Base-by-base conservation (phyloP, 1,140 invertebrate species). In the Schlechtendalia chinensis region DNA sequence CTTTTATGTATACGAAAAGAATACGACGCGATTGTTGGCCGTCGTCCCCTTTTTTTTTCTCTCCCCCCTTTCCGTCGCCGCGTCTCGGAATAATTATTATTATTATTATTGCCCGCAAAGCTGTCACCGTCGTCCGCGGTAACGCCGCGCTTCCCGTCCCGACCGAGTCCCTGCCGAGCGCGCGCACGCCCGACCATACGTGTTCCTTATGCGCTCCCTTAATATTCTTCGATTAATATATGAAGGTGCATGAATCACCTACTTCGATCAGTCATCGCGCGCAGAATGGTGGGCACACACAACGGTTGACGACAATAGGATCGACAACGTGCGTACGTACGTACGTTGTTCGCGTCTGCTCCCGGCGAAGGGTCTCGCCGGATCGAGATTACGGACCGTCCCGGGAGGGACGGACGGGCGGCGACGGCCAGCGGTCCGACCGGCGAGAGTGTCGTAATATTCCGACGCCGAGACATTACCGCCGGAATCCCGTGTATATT, bases 141-240 rank as follows among this genome's bases (percentile, higher is more conserved):
- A 47, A 11, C 24, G 39, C 22, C 45, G 5, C 24, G 19, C 39
- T 16, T 11, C 5, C n/a, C n/a, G n/a, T n/a, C n/a, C n/a, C n/a
- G n/a, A n/a, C n/a, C n/a, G n/a, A n/a, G n/a, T n/a, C n/a, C n/a
- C n/a, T n/a, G n/a, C n/a, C n/a, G n/a, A n/a, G n/a, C n/a, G n/a
- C n/a, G n/a, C n/a, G n/a, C n/a, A n/a, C n/a, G n/a, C n/a, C n/a
- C n/a, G n/a, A n/a, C n/a, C n/a, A n/a, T n/a, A n/a, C n/a, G n/a
- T n/a, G n/a, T n/a, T n/a, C n/a, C n/a, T n/a, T n/a, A n/a, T n/a
- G n/a, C n/a, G n/a, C n/a, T 67, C 63, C 63, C 63, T 45, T 72
- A 72, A 72, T 72, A 72, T 72, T 72, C 69, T 72, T 72, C 69
- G 69, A 72, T 72, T 72, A 72, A 72, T 72, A 72, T 72, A 54